These are phyloP conservation scores for Pseudocheirus occidentalis DNA, from an alignment of 2,797 vertebrate genomes.

Conservation along the genomic window DNA sequence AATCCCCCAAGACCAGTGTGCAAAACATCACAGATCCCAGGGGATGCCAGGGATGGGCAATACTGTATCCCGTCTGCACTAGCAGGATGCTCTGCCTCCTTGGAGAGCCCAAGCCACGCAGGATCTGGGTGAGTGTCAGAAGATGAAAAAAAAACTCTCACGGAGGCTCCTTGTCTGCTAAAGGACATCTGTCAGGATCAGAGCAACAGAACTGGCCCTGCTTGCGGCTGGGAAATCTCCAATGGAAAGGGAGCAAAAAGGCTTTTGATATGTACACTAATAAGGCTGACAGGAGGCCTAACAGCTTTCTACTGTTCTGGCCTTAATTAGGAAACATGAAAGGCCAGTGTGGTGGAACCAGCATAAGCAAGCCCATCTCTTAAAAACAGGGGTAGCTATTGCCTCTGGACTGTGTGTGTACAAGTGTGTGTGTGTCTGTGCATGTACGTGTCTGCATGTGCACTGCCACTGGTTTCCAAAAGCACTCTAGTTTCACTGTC, in stretches of 20 bases:
- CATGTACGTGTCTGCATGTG: too few species aligned
- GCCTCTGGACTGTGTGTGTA: not conserved
- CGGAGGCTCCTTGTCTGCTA: not conserved
- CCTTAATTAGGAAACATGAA: not conserved
- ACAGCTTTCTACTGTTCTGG: not conserved
- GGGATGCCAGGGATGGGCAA: rapidly evolving
- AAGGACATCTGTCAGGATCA: not conserved
- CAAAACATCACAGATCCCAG: not conserved
- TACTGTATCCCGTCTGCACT: not conserved
- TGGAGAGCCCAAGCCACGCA: rapidly evolving
- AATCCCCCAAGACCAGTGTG: not conserved
- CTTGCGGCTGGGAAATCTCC: not conserved
- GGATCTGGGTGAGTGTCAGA: not conserved
- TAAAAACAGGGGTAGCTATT: not conserved
- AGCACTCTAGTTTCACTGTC: not conserved
- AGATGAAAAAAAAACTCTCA: not conserved
- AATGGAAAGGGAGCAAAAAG: not conserved
- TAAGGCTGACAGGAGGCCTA: not conserved
- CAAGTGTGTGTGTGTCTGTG: not conserved
- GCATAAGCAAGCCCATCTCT: not conserved
- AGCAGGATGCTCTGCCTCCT: not conserved
- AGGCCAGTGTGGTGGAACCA: not conserved
- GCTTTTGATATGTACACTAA: not conserved
- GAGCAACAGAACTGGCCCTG: too few species aligned
- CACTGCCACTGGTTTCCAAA: not conserved